Evolutionary conservation across 2,113 vertebrate species (phyloP), one percentile per base, ranked within the genome.

Genomic region (Pteruthius melanotis): DNA sequence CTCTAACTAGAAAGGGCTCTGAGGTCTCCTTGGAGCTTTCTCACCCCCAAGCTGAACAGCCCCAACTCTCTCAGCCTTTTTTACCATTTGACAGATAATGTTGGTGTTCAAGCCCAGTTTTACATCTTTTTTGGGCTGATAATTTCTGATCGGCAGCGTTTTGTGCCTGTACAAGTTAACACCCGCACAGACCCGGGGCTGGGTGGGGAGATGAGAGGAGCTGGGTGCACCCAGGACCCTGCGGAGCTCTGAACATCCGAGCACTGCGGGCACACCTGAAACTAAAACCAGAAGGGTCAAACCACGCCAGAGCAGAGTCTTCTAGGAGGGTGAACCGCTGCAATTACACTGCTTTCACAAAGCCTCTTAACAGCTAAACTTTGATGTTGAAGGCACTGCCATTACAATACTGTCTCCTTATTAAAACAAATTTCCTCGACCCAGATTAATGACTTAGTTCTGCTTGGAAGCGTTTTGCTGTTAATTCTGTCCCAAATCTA

Each of bases 91-190:
- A 11, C 31, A 30, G 47, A 11, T 11, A 4, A 6, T 2, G 8
- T 8, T 0, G 7, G 7, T 1, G 40, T 4, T 12, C 37, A 2
- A 37, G 15, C 27, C 45, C 35, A 15, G 18, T 5, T 61, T 21
- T 8, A 15, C 45, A 17, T 6, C 3, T 20, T 13, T 15, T 21
- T 8, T 4, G 1, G 10, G 4, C 15, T 2, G 30, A 4, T 28
- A 9, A 9, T 6, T 5, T 1, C 4, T 30, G 45, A 27, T 7
- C 7, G 0, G 8, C 33, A 6, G 18, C 10, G 2, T 3, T 23
- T 13, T 15, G 14, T 12, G 21, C 12, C 1, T 3, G 1, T 7
- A 1, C 4, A 0, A 2, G 18, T 53, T 7, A 2, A 2, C 1
- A 4, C 1, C 12, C 7, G 7, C 44, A 11, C 22, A 37, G 57